Conservation (phyloP, 2,888 invertebrate species). For the Rhabditoides inermis region DNA sequence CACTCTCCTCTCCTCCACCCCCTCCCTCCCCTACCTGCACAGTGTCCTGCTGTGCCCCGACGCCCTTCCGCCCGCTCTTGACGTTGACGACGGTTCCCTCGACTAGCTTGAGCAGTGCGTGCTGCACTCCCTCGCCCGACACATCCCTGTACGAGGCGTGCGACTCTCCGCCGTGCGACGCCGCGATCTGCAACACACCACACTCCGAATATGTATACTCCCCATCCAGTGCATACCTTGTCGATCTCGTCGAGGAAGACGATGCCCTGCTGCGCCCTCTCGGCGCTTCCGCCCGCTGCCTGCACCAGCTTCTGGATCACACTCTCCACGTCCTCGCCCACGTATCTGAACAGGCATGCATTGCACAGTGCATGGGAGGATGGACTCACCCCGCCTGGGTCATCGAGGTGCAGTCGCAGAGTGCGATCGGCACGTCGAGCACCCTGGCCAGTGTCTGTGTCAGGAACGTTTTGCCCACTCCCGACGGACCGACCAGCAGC, state of each 20-base stretch:
- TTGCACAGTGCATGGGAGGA: background rate
- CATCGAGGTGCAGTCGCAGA: slow-evolving; percentile 49
- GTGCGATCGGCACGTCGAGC: slow-evolving; percentile 78
- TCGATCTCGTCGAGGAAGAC: slow-evolving; percentile 98
- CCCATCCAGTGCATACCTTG: slow-evolving; percentile 93
- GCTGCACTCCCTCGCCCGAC: slow-evolving; percentile 97
- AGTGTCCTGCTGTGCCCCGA: slow-evolving; percentile 40
- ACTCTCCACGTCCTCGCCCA: slow-evolving; percentile 67
- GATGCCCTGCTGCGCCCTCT: slow-evolving; percentile 90
- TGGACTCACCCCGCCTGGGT: slow-evolving; percentile 44
- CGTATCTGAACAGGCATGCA: slow-evolving; percentile 66
- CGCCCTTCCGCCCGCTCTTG: slow-evolving; percentile 42
- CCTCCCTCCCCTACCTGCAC: slow-evolving; percentile 25
- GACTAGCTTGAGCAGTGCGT: slow-evolving; percentile 71
- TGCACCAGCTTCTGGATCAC: slow-evolving; percentile 79
- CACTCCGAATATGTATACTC: background rate
- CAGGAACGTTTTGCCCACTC: slow-evolving; percentile 81
- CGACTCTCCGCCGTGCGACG: slow-evolving; percentile 81
- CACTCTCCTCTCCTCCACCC: background rate
- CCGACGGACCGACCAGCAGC: slow-evolving; percentile 87
- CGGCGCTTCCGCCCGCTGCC: slow-evolving; percentile 93
- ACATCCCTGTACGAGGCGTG: slow-evolving; percentile 70
- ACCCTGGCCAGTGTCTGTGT: slow-evolving; percentile 93
- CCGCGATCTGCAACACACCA: slow-evolving; percentile 62
- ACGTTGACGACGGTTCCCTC: slow-evolving; percentile 97